Base-by-base conservation (phyloP, 2,888 invertebrate species). In the Pammene aurita region DNA sequence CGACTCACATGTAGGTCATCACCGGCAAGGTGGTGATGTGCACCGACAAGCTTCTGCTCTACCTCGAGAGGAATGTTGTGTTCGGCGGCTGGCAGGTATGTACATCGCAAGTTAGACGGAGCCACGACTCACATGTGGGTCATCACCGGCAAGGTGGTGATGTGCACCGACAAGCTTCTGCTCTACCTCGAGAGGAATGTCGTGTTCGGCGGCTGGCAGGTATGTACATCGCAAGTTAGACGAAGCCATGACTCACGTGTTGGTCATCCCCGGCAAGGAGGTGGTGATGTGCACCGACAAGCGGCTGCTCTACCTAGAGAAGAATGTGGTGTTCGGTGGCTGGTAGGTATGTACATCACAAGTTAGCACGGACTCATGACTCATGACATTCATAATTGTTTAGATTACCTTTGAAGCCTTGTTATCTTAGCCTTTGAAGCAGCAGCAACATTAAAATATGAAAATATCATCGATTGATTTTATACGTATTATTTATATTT, bases 181-280 rank as follows among this genome's bases (percentile, higher is more conserved):
- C 94, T 96, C 6, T 97, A 96, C 81, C 89, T 97, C 71, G 95
- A 95, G 75, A 95, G 95, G 81, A 97, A 96, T 80, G 98, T 98
- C 76, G 94, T 99, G 55, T 98, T 99, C 88, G 99, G 98, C 26
- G 96, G 96, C 57, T 98, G 98, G 98, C 95, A 96, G 94, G 95
- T 93, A 77, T 67, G 76, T 41, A 6, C 41, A 34, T 7, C 4
- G 2, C 11, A 2, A 42, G 5, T 7, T 6, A 7, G 35, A 5
- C 7, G 42, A 10, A 5, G 9, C 9, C n/a, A n/a, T n/a, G n/a
- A n/a, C 95, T 52, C 98, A 98, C 86, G 92, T 94, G 72, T 92
- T 93, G 83, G 93, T 96, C 75, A 84, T 92, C 2, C 77, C 82
- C 11, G 78, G 94, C 72, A 95, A 97, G 85, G 95, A 96, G 55